Percentiles rank a stretch among this genome's conserved stretches.
phyloP scores from a whole-genome alignment of 2,113 vertebrate species.

The Pteronura brasiliensis region DNA sequence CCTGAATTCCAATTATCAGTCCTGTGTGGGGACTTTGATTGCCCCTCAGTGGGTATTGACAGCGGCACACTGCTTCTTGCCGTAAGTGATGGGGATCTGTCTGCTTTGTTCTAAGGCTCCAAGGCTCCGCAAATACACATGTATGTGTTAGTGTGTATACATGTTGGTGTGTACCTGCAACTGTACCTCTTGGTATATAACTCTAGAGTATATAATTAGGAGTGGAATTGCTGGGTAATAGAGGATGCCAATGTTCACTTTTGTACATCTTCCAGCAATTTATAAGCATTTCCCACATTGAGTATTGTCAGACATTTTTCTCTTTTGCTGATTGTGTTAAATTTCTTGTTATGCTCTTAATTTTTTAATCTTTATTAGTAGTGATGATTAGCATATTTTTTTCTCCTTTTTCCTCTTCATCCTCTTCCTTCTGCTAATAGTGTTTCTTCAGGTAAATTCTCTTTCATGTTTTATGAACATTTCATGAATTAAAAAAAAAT shows the following conservation, averaged over 20 bases:
- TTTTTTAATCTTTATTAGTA: not conserved
- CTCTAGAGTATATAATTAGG: not conserved
- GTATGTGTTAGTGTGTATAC: not conserved
- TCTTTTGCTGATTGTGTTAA: not conserved
- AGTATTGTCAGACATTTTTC: not conserved
- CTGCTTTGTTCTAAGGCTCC: not conserved
- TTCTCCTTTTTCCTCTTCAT: not conserved
- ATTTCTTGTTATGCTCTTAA: not conserved
- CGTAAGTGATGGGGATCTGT: not conserved
- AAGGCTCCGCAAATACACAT: not conserved
- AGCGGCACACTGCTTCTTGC: slow-evolving; percentile 41
- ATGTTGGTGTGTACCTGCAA: not conserved
- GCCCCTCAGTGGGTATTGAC: slow-evolving; percentile 21
- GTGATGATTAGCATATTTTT: not conserved
- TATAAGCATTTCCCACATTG: not conserved
- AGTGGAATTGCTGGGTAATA: not conserved
- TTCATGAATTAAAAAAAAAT: not conserved
- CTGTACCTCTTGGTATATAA: not conserved
- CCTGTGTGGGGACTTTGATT: slow-evolving; percentile 10
- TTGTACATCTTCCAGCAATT: not conserved
- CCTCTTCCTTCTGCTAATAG: not conserved
- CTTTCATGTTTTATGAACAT: not conserved
- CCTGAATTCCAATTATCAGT: not conserved
- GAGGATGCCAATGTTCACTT: not conserved
- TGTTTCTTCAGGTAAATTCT: not conserved